phyloP scores from a whole-genome alignment of 1,140 invertebrate genomes.

The Aphidius gifuensis region DNA sequence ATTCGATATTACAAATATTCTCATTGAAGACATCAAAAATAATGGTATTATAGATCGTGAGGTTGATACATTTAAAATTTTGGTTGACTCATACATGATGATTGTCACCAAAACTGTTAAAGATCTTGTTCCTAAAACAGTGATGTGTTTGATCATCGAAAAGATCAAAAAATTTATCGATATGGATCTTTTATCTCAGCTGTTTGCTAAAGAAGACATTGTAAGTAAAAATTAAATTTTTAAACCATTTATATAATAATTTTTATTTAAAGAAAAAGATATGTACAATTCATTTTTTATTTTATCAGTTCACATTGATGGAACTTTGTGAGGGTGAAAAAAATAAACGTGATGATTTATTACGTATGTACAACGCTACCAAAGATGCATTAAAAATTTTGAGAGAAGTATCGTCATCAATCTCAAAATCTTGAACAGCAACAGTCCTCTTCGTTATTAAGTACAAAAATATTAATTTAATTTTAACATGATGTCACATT shows the following conservation, averaged over 20 bases:
- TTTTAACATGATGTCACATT: no score
- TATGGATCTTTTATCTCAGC: conserved; percentile 90
- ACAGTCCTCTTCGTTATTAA: no score
- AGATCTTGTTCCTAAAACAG: conserved; percentile 96
- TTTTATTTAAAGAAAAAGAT: background rate
- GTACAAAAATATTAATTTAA: no score
- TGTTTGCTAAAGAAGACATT: conserved; percentile 96
- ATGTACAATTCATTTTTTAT: conserved; percentile 15
- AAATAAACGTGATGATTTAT: conserved; percentile 93
- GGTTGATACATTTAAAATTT: conserved; percentile 97
- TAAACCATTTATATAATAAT: no score
- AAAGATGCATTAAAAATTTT: conserved; percentile 97
- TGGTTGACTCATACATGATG: conserved; percentile 99
- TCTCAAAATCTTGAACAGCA: conserved; percentile 61
- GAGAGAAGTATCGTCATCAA: conserved; percentile 95
- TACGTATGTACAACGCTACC: conserved; percentile 99
- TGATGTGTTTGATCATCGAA: conserved; percentile 98
- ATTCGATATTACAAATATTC: background rate
- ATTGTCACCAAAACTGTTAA: conserved; percentile 99
- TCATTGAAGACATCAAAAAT: no score
- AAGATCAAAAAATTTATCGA: conserved; percentile 98
- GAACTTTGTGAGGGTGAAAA: conserved; percentile 98
- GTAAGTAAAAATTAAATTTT: conserved; percentile 55
- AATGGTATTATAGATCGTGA: conserved; percentile 74
- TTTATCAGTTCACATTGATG: conserved; percentile 89